Conservation (phyloP, 2,888 invertebrate species). For the Mesodorylaimus sp. region DNA sequence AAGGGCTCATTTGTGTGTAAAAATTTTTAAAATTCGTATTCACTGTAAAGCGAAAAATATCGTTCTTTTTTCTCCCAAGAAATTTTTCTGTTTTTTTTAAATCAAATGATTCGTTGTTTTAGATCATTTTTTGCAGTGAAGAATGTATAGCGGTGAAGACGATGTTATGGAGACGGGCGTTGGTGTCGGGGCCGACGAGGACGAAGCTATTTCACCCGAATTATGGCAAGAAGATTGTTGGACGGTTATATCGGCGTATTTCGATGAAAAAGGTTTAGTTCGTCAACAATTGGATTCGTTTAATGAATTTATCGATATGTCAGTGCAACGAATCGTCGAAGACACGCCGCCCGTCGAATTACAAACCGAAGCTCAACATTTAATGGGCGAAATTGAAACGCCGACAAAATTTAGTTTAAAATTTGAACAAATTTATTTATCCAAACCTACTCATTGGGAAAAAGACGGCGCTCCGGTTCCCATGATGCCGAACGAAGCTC, state of each 20-base stretch:
- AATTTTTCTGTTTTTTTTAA: too few relatives aligned
- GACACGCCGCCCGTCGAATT: constrained; percentile 95
- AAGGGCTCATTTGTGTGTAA: too few relatives aligned
- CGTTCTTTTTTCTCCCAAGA: too few relatives aligned
- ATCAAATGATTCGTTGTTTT: background rate
- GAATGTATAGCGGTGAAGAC: background rate
- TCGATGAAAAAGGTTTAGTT: constrained; percentile 97
- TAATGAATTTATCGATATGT: constrained; percentile 99
- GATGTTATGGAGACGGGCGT: background rate
- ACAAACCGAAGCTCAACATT: constrained; percentile 84
- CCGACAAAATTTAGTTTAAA: constrained; percentile 69
- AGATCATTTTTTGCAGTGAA: background rate
- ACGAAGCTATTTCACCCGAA: constrained; percentile 85
- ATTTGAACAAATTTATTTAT: constrained; percentile 96
- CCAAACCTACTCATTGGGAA: constrained; percentile 99
- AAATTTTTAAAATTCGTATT: too few relatives aligned
- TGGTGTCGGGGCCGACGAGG: constrained; percentile 20
- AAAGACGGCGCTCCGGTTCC: constrained; percentile 97
- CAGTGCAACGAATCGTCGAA: constrained; percentile 95
- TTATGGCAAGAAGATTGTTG: constrained; percentile 99
- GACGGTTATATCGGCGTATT: constrained; percentile 99
- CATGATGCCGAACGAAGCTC: constrained; percentile 99
- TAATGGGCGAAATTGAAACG: constrained; percentile 40
- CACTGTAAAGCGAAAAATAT: too few relatives aligned
- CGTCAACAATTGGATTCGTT: constrained; percentile 97